Evolutionary conservation across 2,888 invertebrate species (phyloP), one percentile per base, ranked within the genome.

Genomic region (Buathra laborator): DNA sequence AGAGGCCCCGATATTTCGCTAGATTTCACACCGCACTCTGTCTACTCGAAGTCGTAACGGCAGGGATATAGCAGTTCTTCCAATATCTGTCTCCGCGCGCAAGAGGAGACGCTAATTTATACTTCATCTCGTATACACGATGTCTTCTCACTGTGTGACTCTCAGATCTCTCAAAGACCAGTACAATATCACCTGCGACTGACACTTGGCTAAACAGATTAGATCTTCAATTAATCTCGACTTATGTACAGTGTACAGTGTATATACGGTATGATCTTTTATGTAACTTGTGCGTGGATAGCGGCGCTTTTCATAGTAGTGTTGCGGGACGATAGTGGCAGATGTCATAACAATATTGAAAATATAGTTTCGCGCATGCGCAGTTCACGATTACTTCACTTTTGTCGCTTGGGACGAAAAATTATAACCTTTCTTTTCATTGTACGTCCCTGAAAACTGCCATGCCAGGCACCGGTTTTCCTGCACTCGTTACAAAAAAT

Each of bases 1-100:
- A 19, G 66, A 62, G 5, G 19, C 48, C 79, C 64, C 44, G 56
- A 64, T 67, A 59, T 76, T 79, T 82, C 53, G 75, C 71, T 78
- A 66, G 74, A 84, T 83, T 80, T 85, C 76, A 77, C 53, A 71
- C 56, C 46, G 64, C 51, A 53, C 51, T 53, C 68, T 67, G 62
- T 59, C 44, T 32, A 66, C 48, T 74, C 78, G 64, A 51, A 74
- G 64, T 74, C 51, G 67, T 9, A 70, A 68, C 48, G 46, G 70
- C 43, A 19, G 48, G 19, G 56, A 9, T 48, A 32, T 59, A 64
- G 44, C 62, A 29, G 48, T 24, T 43, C 51, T 44, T 70, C 62
- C 62, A 71, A 64, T 70, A 79, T 64, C 78, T 37, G 24, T 79
- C 78, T 14, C 48, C 46, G 19, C 62, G 24, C 37, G 29, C 24